A percentile compares a stretch with the other conserved stretches of the same genome.
Evolutionary conservation across 2,888 invertebrate genomes (phyloP).

Genomic region (Sphinx pinastri): DNA sequence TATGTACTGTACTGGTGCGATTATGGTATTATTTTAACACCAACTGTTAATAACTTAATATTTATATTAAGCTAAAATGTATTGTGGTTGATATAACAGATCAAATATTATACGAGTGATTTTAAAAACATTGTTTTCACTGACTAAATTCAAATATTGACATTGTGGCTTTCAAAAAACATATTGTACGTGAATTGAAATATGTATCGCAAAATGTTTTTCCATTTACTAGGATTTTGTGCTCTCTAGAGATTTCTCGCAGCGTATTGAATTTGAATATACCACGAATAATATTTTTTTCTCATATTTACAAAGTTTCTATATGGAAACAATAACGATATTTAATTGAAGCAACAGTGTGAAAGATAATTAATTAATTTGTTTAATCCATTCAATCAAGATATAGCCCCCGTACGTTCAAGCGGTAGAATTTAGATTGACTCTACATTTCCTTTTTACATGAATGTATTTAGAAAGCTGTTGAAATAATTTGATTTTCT

Average conservation of each 20-base stretch:
- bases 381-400: background rate
- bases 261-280: background rate
- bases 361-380: too few relatives aligned
- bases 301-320: background rate
- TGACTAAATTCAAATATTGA: background rate
- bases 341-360: too few relatives aligned
- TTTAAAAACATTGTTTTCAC: background rate
- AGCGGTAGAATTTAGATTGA: background rate
- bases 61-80: too few relatives aligned
- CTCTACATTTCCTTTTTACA: background rate
- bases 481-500: conserved; percentile 42
- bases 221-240: conserved; percentile 1
- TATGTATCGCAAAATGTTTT: background rate
- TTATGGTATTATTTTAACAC: background rate
- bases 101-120: background rate
- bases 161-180: background rate
- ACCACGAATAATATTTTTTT: background rate
- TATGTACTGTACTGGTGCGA: background rate
- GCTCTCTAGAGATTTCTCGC: background rate
- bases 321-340: background rate
- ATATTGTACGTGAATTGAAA: conserved; percentile 13
- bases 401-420: background rate
- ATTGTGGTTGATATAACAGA: background rate
- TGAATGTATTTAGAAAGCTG: conserved; percentile 34
- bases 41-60: background rate